Evolutionary conservation across 2,888 invertebrate genomes (phyloP).

Genomic region (Julus scanicus): DNA sequence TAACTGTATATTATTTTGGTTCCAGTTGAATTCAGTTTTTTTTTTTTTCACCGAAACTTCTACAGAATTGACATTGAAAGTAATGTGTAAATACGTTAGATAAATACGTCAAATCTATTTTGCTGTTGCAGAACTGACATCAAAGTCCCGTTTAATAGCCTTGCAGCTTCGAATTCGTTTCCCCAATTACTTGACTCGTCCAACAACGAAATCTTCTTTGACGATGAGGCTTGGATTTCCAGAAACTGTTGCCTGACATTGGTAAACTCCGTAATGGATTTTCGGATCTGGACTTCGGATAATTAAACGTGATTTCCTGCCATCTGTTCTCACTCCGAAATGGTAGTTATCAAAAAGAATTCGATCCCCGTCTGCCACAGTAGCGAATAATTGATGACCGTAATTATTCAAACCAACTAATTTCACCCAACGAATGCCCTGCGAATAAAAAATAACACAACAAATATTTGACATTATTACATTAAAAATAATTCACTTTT

Average conservation of each 20-base stretch:
- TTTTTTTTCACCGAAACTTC: neutral
- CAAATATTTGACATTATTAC: neutral
- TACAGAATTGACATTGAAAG: neutral
- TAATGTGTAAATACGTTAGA: too few species aligned
- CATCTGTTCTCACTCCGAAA: slow-evolving; percentile 58
- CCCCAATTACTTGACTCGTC: slow-evolving; percentile 53
- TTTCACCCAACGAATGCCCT: slow-evolving; percentile 58
- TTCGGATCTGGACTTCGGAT: slow-evolving; percentile 58
- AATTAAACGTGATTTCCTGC: slow-evolving; percentile 56
- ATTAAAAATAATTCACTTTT: neutral
- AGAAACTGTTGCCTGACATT: slow-evolving; percentile 57
- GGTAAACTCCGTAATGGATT: slow-evolving; percentile 57
- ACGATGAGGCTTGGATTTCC: slow-evolving; percentile 56
- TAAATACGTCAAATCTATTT: too few species aligned
- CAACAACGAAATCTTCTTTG: slow-evolving; percentile 58
- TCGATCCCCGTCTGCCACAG: slow-evolving; percentile 57
- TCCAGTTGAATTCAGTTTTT: neutral
- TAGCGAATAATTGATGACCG: slow-evolving; percentile 57
- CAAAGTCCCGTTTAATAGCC: neutral
- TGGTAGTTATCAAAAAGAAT: slow-evolving; percentile 57
- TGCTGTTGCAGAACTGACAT: neutral
- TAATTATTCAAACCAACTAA: slow-evolving; percentile 55
- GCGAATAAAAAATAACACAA: slow-evolving; percentile 20
- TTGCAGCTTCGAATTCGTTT: neutral
- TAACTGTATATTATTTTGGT: neutral